phyloP scores from a whole-genome alignment of 2,888 invertebrate species.

The Xylophagus ater region DNA sequence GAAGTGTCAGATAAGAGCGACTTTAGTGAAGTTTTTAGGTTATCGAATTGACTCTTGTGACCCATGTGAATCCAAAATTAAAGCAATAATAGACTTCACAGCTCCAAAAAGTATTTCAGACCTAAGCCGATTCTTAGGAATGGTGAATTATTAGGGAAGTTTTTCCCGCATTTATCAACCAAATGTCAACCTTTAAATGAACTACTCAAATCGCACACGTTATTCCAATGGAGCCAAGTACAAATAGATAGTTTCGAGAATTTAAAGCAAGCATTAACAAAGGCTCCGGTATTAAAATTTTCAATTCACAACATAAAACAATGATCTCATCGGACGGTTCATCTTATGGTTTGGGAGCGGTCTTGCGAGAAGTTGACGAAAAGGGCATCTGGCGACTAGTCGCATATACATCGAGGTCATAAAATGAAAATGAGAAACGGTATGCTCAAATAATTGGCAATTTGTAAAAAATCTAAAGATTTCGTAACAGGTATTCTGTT shows the following conservation, averaged over 20 bases:
- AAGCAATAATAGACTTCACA: no score
- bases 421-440: slow-evolving; percentile 15
- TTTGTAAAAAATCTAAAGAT: slow-evolving; percentile 17
- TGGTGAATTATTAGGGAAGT: slow-evolving; percentile 11
- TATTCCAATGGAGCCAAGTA: slow-evolving; percentile 7
- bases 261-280: no score
- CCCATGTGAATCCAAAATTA: no score
- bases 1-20: no score
- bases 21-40: no score
- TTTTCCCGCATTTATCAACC: slow-evolving; percentile 7
- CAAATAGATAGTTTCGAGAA: slow-evolving; percentile 10
- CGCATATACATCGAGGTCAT: slow-evolving; percentile 14
- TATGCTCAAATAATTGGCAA: slow-evolving; percentile 19
- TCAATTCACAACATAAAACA: slow-evolving; percentile 12
- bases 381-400: slow-evolving; percentile 11
- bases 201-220: slow-evolving; percentile 5
- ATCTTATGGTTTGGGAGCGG: slow-evolving; percentile 11
- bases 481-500: slow-evolving; percentile 17
- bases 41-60: no score
- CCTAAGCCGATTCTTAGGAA: no score
- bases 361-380: slow-evolving; percentile 12
- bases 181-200: slow-evolving; percentile 12
- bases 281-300: slow-evolving; percentile 11
- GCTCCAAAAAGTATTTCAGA: no score
- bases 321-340: slow-evolving; percentile 13